phyloP scores from a whole-genome alignment of 2,113 vertebrate species.

The Pagrus major region DNA sequence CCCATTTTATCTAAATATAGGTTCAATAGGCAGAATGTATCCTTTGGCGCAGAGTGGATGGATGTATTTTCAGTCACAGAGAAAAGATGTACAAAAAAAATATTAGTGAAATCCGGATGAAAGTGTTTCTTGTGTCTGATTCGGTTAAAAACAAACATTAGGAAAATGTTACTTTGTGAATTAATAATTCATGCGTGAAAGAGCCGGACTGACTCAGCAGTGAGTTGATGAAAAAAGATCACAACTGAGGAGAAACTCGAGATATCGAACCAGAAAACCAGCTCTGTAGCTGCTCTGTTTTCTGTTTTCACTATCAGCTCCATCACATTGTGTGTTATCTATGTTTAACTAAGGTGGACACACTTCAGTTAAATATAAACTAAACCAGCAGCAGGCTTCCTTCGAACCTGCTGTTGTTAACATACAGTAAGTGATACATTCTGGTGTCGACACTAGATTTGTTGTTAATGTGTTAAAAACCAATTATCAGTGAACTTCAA shows the following conservation, averaged over 20 bases:
- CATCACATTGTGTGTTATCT: neutral
- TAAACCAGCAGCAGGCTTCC: neutral
- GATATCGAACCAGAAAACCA: neutral
- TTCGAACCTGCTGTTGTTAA: neutral
- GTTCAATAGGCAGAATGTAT: too few relatives aligned
- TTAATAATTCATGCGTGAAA: too few relatives aligned
- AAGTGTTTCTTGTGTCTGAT: too few relatives aligned
- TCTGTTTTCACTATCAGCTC: neutral
- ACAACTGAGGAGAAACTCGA: neutral
- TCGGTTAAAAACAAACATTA: too few relatives aligned
- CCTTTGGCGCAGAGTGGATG: too few relatives aligned
- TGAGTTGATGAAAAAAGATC: slow-evolving; percentile 1
- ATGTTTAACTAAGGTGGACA: neutral
- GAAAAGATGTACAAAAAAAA: too few relatives aligned
- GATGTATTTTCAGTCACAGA: too few relatives aligned
- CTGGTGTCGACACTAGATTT: neutral
- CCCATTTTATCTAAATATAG: too few relatives aligned
- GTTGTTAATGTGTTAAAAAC: slow-evolving; percentile 39
- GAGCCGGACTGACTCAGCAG: slow-evolving; percentile 11
- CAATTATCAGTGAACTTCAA: slow-evolving; percentile 55
- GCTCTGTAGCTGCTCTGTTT: neutral
- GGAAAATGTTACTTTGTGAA: too few relatives aligned
- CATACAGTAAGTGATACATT: neutral
- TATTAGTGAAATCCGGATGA: too few relatives aligned
- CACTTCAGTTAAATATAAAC: slow-evolving; percentile 9